These are phyloP conservation scores for Aphidius ervi DNA, from an alignment of 1,140 invertebrate genomes.

Conservation along the genomic window DNA sequence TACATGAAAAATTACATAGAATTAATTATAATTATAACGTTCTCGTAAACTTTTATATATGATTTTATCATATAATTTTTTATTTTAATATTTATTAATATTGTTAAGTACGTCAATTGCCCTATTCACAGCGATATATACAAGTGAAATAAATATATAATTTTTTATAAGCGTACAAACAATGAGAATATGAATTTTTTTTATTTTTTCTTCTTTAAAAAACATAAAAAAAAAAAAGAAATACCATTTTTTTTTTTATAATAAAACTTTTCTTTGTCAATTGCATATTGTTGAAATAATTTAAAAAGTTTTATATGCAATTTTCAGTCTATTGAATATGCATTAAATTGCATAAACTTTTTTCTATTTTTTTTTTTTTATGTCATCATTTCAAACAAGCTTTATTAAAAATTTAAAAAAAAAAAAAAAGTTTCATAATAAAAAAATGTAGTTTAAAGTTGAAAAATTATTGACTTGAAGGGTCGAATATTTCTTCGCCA, in stretches of 20 bases:
- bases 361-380: no score
- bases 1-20: slow-evolving; percentile 6
- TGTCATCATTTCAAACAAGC: no score
- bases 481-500: slow-evolving; percentile 62
- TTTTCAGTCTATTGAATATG: no score
- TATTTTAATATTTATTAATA: slow-evolving; percentile 6
- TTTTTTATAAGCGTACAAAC: not conserved
- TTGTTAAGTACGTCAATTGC: slow-evolving; percentile 3
- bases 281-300: no score
- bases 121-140: slow-evolving; percentile 16
- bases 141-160: slow-evolving; percentile 16
- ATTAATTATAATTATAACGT: slow-evolving; percentile 10
- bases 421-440: no score
- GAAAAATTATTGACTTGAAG: not conserved
- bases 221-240: no score
- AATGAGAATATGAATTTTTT: not conserved
- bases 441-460: not conserved
- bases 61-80: slow-evolving; percentile 3
- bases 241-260: no score
- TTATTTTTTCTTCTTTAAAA: no score
- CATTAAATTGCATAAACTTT: no score
- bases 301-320: no score
- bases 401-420: no score
- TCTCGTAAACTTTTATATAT: slow-evolving; percentile 2
- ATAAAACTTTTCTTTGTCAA: no score